These are phyloP conservation scores for Phlogophora meticulosa DNA, from an alignment of 2,888 invertebrate genomes.

Conservation along the genomic window DNA sequence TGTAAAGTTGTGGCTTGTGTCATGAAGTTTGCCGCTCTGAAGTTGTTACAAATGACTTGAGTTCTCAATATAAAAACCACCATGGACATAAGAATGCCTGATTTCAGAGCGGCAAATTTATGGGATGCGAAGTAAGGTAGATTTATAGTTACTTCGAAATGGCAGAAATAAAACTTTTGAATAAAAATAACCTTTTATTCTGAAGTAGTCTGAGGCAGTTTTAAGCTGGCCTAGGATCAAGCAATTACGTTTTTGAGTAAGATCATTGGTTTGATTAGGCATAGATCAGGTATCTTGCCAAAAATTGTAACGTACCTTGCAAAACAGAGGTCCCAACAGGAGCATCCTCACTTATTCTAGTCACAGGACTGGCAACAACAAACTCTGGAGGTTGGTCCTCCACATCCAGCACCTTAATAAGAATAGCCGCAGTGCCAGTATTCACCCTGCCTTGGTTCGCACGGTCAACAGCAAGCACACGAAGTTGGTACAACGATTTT, in stretches of 20 bases:
- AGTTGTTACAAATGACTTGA: no score
- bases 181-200: no score
- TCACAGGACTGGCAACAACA: slow-evolving; percentile 96
- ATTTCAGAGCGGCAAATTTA: no score
- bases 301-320: slow-evolving; percentile 91
- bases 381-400: slow-evolving; percentile 98
- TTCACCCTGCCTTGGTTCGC: slow-evolving; percentile 96
- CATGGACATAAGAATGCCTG: no score
- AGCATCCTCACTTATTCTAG: slow-evolving; percentile 96
- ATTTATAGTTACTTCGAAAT: no score
- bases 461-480: slow-evolving; percentile 95
- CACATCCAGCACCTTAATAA: slow-evolving; percentile 96
- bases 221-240: not conserved
- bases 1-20: no score
- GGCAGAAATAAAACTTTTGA: not conserved
- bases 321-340: slow-evolving; percentile 95
- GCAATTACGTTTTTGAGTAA: not conserved
- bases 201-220: not conserved
- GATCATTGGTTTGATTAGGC: no score
- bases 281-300: no score
- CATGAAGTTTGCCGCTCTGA: no score
- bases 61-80: no score
- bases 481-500: slow-evolving; percentile 96
- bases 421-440: slow-evolving; percentile 96
- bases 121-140: no score